Evolutionary conservation across 1,140 invertebrate species (phyloP).

Genomic region (Papilio machaon): DNA sequence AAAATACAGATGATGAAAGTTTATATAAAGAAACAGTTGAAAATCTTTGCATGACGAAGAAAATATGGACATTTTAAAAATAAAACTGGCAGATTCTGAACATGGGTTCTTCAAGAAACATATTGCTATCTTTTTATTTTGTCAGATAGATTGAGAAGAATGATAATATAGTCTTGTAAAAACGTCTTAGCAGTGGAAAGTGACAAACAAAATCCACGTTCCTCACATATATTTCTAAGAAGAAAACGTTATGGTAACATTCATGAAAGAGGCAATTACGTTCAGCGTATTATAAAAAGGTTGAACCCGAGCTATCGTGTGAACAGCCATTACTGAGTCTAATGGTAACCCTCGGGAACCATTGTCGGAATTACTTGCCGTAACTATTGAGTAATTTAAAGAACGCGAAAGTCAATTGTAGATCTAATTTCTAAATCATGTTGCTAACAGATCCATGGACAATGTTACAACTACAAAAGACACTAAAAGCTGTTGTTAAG

Average conservation of each 20-base stretch:
- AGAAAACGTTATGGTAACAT: neutral
- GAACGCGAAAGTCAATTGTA: neutral
- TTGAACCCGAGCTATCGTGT: neutral
- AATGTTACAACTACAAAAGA: no score
- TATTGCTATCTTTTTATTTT: no score
- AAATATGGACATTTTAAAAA: no score
- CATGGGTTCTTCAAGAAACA: no score
- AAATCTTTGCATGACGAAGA: neutral
- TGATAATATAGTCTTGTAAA: no score
- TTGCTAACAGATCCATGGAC: neutral
- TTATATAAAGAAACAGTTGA: neutral
- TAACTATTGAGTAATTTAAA: slow-evolving; percentile 3
- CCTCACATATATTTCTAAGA: neutral
- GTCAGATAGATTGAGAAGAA: no score
- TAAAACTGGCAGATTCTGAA: no score
- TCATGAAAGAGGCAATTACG: slow-evolving; percentile 1
- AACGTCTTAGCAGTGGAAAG: no score
- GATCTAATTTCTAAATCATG: neutral
- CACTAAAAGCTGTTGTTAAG: no score
- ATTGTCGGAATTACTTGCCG: neutral
- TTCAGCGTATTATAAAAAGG: neutral
- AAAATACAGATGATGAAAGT: neutral
- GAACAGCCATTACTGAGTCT: slow-evolving; percentile 2
- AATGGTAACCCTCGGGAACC: neutral
- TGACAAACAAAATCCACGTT: neutral